phyloP scores from a whole-genome alignment of 2,888 invertebrate genomes.

The Spialia ferax region DNA sequence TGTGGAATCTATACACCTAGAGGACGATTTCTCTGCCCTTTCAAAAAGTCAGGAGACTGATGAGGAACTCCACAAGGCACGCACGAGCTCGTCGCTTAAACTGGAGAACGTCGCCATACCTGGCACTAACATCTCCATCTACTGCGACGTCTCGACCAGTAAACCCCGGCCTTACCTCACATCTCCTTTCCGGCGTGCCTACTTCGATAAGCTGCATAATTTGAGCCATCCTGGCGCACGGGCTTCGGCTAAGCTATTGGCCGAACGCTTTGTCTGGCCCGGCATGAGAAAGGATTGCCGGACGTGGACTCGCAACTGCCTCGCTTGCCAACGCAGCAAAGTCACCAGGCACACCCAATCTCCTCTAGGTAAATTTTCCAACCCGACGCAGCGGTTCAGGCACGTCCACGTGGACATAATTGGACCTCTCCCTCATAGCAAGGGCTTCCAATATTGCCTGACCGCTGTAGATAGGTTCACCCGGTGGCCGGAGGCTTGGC shows the following conservation, averaged over 20 bases:
- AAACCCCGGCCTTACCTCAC: conserved; percentile 43
- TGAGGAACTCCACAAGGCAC: conserved; percentile 38
- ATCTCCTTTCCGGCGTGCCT: conserved; percentile 20
- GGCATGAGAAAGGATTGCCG: conserved; percentile 42
- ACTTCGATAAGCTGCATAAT: conserved; percentile 42
- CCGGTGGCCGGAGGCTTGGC: conserved; percentile 46
- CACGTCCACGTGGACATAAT: conserved; percentile 62
- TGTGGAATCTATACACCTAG: conserved; percentile 43
- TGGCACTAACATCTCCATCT: conserved; percentile 36
- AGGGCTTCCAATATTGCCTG: conserved; percentile 21
- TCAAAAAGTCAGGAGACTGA: conserved; percentile 39
- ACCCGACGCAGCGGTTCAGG: conserved; percentile 40
- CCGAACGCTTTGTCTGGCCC: conserved; percentile 62
- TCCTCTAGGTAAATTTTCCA: conserved; percentile 40
- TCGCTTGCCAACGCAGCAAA: conserved; percentile 54
- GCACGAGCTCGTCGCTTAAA: conserved; percentile 34
- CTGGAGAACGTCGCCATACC: conserved; percentile 37
- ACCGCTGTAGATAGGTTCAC: conserved; percentile 26
- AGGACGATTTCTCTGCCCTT: conserved; percentile 34
- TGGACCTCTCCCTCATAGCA: conserved; percentile 14
- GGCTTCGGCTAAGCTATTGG: conserved; percentile 48
- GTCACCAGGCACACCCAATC: conserved; percentile 42
- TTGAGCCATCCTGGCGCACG: conserved; percentile 45
- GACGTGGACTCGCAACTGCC: conserved; percentile 53
- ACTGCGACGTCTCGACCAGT: conserved; percentile 46